Evolutionary conservation across 1,140 invertebrate species (phyloP), one percentile per base, ranked within the genome.

Genomic region (Macrotrachela quadricornifera): DNA sequence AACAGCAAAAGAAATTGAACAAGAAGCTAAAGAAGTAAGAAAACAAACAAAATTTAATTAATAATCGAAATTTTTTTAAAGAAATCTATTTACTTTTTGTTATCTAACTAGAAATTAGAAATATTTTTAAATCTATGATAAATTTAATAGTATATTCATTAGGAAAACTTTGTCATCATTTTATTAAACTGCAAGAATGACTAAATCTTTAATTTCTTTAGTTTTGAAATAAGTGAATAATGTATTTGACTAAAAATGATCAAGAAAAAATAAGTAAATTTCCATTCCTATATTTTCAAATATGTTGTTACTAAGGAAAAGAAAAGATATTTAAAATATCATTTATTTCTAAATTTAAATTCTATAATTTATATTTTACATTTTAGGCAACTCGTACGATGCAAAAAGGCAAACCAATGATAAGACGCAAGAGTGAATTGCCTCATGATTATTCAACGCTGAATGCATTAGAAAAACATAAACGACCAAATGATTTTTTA

Each of bases 341-440:
- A 38, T 30, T 12, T 46, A 37, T 55, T 18, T 15, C 39, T 57
- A 18, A n/a, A 6, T 9, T 8, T 49, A 30, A 15, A 12, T 48
- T n/a, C 16, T 50, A 48, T 40, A 15, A 11, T 50, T 40, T 16
- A 11, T 59, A 42, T 59, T 54, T 46, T 54, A 50, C 46, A 58
- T 61, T 61, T 60, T 62, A 61, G 68, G 59, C 67, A 74, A 69
- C 58, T 68, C 65, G 41, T 73, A 71, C 60, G 80, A 59, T 59
- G 51, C 57, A 80, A 68, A 80, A 78, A 67, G 80, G 80, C 53
- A 87, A 87, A 69, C 83, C 84, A 30, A 72, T 92, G 57, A 72
- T 92, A 44, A 78, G 86, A 67, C 80, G 85, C 65, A 94, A 92
- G 73, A 91, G 85, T 14, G 86, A 92, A 71, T 73, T 92, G 66